phyloP scores from a whole-genome alignment of 2,113 vertebrate genomes.

The Ammodramus savannarum region DNA sequence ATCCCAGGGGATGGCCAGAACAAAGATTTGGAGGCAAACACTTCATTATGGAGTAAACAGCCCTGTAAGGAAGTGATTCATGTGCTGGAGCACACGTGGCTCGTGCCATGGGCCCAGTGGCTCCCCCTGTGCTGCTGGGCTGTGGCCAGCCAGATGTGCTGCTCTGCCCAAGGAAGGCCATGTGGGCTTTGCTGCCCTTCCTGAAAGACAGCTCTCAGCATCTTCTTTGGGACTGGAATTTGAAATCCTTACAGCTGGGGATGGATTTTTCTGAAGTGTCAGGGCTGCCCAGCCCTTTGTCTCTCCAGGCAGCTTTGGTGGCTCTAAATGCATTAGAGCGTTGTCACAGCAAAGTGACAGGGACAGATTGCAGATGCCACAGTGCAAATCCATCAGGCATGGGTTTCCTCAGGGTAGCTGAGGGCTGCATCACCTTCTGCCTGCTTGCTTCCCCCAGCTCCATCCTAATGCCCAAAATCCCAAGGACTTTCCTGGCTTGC shows the following conservation, averaged over 20 bases:
- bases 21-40: background rate
- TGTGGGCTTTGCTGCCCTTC: background rate
- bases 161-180: background rate
- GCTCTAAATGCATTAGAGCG: background rate
- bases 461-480: background rate
- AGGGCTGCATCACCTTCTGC: background rate
- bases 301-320: background rate
- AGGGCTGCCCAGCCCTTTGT: background rate
- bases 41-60: background rate
- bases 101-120: background rate
- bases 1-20: background rate
- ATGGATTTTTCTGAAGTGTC: background rate
- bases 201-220: background rate
- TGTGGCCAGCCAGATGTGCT: background rate
- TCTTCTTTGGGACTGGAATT: background rate
- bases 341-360: background rate
- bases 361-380: background rate
- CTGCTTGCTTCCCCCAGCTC: background rate
- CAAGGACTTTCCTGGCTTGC: background rate
- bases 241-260: background rate
- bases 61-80: background rate
- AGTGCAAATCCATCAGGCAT: background rate
- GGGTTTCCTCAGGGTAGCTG: background rate
- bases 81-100: accelerated
- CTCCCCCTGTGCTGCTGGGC: background rate